These are phyloP conservation scores for Spicauda simplicius DNA, from an alignment of 2,888 invertebrate genomes.

Conservation along the genomic window DNA sequence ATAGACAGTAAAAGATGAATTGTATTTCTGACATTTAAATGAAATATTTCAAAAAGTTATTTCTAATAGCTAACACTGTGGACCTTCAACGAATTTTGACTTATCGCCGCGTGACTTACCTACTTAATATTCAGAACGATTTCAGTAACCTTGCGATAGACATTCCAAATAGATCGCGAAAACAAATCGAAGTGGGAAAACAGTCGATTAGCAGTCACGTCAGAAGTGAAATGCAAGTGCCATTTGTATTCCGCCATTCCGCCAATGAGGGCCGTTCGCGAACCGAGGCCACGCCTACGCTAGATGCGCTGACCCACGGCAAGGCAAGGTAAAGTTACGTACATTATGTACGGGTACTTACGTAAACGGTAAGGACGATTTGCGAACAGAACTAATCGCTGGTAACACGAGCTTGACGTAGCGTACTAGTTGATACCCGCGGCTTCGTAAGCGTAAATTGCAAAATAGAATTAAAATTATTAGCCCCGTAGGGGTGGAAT, in stretches of 20 bases:
- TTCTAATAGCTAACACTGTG: background rate
- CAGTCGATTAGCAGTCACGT: constrained; percentile 62
- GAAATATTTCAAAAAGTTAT: background rate
- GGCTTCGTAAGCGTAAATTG: no score
- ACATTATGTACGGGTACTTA: constrained; percentile 42
- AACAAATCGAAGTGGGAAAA: constrained; percentile 28
- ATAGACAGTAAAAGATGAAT: background rate
- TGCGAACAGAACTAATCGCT: background rate
- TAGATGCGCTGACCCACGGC: constrained; percentile 47
- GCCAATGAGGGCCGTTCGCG: constrained; percentile 66
- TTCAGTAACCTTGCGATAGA: constrained; percentile 28
- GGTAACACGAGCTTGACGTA: background rate
- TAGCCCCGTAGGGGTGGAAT: no score
- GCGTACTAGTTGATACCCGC: no score
- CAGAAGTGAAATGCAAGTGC: constrained; percentile 74
- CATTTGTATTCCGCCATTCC: constrained; percentile 61
- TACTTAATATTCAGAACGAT: constrained; percentile 18
- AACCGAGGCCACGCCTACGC: constrained; percentile 72
- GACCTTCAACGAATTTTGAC: background rate
- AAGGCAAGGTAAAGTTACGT: constrained; percentile 46
- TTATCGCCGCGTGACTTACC: background rate
- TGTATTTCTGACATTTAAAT: background rate
- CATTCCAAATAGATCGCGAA: constrained; percentile 30
- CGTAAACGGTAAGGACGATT: constrained; percentile 7
- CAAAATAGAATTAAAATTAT: no score